These are phyloP conservation scores for Diadema setosum DNA, from an alignment of 35 echinoderm and acorn worm genomes.

Conservation along the genomic window DNA sequence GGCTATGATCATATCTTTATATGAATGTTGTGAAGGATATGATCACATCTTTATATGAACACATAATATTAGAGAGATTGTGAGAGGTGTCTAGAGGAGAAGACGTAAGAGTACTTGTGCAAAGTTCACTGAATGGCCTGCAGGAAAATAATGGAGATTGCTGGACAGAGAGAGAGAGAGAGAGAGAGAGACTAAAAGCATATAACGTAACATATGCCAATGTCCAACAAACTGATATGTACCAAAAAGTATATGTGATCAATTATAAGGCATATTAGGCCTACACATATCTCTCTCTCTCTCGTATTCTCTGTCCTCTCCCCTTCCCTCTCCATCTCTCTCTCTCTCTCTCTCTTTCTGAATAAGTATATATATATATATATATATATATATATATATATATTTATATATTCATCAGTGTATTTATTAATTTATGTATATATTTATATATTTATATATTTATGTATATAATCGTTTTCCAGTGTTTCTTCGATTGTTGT, in stretches of 20 bases:
- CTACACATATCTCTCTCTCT: not conserved
- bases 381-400: not conserved
- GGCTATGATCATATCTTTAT: too few species aligned
- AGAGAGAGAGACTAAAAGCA: not conserved
- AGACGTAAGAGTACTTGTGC: too few species aligned
- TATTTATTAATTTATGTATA: not conserved
- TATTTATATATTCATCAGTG: not conserved
- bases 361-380: not conserved
- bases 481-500: too few species aligned
- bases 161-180: not conserved
- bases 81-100: too few species aligned
- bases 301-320: not conserved
- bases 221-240: too few species aligned
- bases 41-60: too few species aligned
- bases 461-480: not conserved
- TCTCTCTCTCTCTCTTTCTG: not conserved
- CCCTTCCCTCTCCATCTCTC: not conserved
- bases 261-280: not conserved
- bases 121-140: too few species aligned
- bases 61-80: too few species aligned
- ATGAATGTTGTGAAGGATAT: too few species aligned
- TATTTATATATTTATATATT: not conserved
- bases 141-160: not conserved
- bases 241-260: too few species aligned
- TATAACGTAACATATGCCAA: not conserved